phyloP scores from a whole-genome alignment of 1,140 invertebrate species.

The Microplitis demolitor region DNA sequence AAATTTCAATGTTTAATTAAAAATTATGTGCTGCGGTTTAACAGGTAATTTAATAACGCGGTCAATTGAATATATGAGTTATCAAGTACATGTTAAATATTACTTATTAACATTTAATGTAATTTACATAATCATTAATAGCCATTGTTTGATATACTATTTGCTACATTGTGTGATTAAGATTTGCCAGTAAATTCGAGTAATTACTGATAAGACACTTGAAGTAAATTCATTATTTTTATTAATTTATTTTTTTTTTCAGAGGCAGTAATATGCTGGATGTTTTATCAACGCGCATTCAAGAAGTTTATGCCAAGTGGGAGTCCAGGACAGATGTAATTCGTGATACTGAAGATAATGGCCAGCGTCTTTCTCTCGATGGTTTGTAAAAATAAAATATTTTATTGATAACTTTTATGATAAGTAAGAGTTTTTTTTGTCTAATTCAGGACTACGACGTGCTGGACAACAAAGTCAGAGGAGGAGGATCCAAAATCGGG shows the following conservation, averaged over 20 bases:
- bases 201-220: not conserved
- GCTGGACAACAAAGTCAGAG: conserved; percentile 48
- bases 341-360: conserved; percentile 47
- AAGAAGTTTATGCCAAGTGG: conserved; percentile 65
- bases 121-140: not conserved
- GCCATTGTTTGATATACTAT: not conserved
- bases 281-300: conserved; percentile 62
- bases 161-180: not conserved
- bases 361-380: conserved; percentile 50
- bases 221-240: conserved; percentile 6
- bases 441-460: conserved; percentile 52
- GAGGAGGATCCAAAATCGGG: conserved; percentile 45
- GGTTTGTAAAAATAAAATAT: conserved; percentile 46
- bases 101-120: not conserved
- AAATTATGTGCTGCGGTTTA: not conserved
- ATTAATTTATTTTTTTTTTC: conserved; percentile 37
- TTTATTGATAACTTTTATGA: not conserved
- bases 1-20: not conserved
- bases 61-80: not conserved
- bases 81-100: not conserved
- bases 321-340: conserved; percentile 55
- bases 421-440: conserved; percentile 9
- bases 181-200: not conserved
- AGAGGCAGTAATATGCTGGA: conserved; percentile 68
- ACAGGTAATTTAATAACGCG: no score